Percentiles rank a stretch among this genome's conserved stretches.
phyloP scores from a whole-genome alignment of 2,888 invertebrate genomes.

The Salticus scenicus region DNA sequence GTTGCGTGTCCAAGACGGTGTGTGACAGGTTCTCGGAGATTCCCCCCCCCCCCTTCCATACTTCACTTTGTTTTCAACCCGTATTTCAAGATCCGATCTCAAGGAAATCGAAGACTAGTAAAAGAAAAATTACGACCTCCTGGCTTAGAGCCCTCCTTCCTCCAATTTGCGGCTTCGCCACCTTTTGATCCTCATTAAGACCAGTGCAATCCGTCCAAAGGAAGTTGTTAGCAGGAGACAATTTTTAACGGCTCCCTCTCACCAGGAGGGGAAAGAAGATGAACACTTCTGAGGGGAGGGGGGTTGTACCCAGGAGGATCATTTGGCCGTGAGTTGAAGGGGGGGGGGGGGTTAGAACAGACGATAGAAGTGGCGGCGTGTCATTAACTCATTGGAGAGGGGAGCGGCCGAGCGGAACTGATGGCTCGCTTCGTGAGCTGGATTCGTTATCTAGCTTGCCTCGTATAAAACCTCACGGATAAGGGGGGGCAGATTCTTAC shows the following conservation, averaged over 20 bases:
- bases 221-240: conserved; percentile 68
- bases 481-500: conserved; percentile 17
- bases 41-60: not conserved
- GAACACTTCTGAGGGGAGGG: conserved; percentile 15
- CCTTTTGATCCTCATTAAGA: conserved; percentile 69
- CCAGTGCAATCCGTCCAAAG: conserved; percentile 49
- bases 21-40: conserved; percentile 1
- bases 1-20: not conserved
- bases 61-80: not conserved
- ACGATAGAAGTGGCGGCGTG: conserved; percentile 44
- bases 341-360: conserved; percentile 7
- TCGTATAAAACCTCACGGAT: conserved; percentile 57
- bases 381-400: conserved; percentile 63
- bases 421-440: conserved; percentile 64
- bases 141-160: conserved; percentile 32
- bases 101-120: conserved; percentile 32
- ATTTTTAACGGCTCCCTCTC: conserved; percentile 63
- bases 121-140: conserved; percentile 44
- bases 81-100: conserved; percentile 24
- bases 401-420: conserved; percentile 63
- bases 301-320: not conserved
- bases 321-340: not conserved
- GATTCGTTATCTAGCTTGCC: conserved; percentile 66
- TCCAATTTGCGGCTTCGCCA: conserved; percentile 67
- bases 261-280: not conserved